These are phyloP conservation scores for Variabilichromis moorii DNA, from an alignment of 2,113 vertebrate genomes.

Conservation along the genomic window DNA sequence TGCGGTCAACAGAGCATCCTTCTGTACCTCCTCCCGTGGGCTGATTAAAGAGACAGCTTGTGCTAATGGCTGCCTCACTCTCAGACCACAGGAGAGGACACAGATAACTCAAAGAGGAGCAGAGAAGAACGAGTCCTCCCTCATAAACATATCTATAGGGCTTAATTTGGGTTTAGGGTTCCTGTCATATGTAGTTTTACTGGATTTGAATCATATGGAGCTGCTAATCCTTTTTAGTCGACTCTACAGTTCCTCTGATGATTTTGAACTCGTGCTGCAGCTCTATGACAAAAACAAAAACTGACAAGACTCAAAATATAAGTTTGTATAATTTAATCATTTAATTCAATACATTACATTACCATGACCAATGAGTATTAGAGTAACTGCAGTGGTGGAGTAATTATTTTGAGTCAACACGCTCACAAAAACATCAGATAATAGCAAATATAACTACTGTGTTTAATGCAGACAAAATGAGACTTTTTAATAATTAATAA, in stretches of 20 bases:
- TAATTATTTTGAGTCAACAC: neutral
- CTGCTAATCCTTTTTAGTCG: neutral
- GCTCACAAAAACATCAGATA: neutral
- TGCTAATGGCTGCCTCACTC: conserved; percentile 56
- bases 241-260: neutral
- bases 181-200: neutral
- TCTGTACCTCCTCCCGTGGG: conserved; percentile 39
- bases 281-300: neutral
- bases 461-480: neutral
- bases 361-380: neutral
- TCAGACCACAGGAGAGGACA: conserved; percentile 45
- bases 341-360: neutral
- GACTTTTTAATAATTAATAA: neutral
- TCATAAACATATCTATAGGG: neutral
- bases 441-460: neutral
- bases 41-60: conserved; percentile 69
- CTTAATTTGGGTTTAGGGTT: neutral
- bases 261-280: neutral
- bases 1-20: conserved; percentile 46
- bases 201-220: neutral
- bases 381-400: neutral
- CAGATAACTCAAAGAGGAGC: conserved; percentile 33
- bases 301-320: neutral
- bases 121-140: neutral
- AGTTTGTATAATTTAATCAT: neutral